Percentiles rank a stretch among this genome's conserved stretches.
These are phyloP conservation scores for Peromyscus maniculatus DNA, from an alignment of 2,113 vertebrate genomes.

Conservation along the genomic window DNA sequence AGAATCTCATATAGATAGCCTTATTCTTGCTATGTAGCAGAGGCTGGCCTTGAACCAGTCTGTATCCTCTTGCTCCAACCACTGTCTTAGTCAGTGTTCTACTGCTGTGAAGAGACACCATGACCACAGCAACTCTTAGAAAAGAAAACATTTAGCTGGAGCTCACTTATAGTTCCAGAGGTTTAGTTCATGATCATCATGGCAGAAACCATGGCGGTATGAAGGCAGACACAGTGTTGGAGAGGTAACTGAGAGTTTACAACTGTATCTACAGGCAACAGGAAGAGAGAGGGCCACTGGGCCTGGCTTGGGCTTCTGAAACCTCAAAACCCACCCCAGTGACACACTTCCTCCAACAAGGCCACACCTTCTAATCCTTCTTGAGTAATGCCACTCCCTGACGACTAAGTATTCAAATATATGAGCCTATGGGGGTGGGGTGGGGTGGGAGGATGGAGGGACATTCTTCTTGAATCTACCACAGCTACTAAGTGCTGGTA, in stretches of 20 bases:
- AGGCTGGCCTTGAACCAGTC: not conserved
- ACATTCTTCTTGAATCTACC: not conserved
- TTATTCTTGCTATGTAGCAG: no score
- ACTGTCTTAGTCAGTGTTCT: not conserved
- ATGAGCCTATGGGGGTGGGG: not conserved
- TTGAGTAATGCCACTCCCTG: not conserved
- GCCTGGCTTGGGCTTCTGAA: not conserved
- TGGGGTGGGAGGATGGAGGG: not conserved
- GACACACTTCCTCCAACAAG: not conserved
- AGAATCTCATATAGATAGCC: not conserved
- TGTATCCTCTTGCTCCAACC: not conserved
- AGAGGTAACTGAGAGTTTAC: not conserved
- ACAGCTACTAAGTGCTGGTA: not conserved
- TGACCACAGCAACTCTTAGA: not conserved
- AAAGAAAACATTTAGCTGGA: not conserved
- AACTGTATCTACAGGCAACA: not conserved
- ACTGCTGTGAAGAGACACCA: not conserved
- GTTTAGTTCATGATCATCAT: not conserved
- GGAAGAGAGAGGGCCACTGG: not conserved
- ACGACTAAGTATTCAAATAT: not conserved
- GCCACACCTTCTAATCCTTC: not conserved
- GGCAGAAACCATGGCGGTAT: not conserved
- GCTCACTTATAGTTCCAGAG: not conserved
- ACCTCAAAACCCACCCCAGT: not conserved
- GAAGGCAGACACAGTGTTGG: not conserved